Base-by-base conservation (phyloP, 2,113 vertebrate genomes). In the Sorex fumeus region DNA sequence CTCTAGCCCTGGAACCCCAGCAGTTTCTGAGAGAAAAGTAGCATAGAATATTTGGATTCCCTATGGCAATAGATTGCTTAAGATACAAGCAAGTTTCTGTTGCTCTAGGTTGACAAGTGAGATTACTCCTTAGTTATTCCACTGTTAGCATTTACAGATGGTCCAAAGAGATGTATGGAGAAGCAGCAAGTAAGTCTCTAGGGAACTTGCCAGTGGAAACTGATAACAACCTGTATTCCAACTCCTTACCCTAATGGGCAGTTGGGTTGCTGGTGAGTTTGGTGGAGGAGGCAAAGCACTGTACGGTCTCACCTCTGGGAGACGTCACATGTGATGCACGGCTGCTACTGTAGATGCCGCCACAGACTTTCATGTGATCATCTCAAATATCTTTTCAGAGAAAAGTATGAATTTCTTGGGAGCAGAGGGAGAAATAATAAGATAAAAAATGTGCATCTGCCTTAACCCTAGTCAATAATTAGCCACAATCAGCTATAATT, bases 71-170 rank as follows among this genome's bases (percentile, higher is more conserved):
- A 23, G 0, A 1, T 1, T 50, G 34, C 76, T 81, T 16, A 80
- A 93, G 79, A 80, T 84, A 88, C 36, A 27, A 79, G 74, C 90
- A 90, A 90, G 72, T 87, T 93, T 67, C 45, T 88, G 50, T 53
- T 88, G 91, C 19, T 78, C 40, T 78, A 36, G 32, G 47, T 88
- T 94, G 69, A 67, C 72, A 27, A 50, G 47, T 50, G 47, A 50
- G 47, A 9, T 9, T 50, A 50, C 27, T 70, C 66, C 23, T 76
- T 76, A 93, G 53, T 77, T 23, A 87, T 69, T 47, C 9, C 25
- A 64, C 15, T 25, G 11, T 76, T 81, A 40, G 36, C 19, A 69
- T 23, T 80, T 64, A 69, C 2, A 47, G 57, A 57, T 12, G 5
- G 11, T 53, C 25, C 30, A 91, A 53, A 87, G 2, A 57, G 4